Percentiles rank a stretch among this genome's conserved stretches.
Evolutionary conservation across 2,113 vertebrate species (phyloP).

Genomic region (Sprattus sprattus): DNA sequence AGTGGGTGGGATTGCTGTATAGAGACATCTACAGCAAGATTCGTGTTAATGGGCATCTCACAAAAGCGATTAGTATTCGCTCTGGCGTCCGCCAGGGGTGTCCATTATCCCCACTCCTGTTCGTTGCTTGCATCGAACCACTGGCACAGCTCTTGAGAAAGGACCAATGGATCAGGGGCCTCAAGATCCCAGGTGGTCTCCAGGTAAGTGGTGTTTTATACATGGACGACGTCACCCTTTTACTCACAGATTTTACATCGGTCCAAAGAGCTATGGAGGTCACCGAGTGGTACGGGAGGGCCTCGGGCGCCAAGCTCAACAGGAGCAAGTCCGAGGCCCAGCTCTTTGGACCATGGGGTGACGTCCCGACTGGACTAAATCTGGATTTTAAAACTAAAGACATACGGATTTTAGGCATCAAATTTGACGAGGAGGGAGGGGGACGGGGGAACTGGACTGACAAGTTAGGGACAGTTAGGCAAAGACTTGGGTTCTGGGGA

Average conservation of each 20-base stretch:
- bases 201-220: neutral
- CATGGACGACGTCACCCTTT: slow-evolving; percentile 9
- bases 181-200: slow-evolving; percentile 8
- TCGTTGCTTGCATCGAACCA: slow-evolving; percentile 9
- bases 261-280: slow-evolving; percentile 13
- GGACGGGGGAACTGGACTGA: neutral
- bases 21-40: rapidly evolving
- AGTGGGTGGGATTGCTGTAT: slow-evolving; percentile 38
- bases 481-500: slow-evolving; percentile 39
- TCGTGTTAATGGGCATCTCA: neutral
- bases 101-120: slow-evolving; percentile 35
- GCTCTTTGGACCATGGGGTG: slow-evolving; percentile 26
- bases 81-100: slow-evolving; percentile 32
- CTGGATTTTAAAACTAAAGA: neutral
- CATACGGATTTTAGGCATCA: neutral
- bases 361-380: neutral
- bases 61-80: neutral
- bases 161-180: slow-evolving; percentile 35
- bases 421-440: neutral
- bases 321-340: slow-evolving; percentile 30
- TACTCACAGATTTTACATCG: neutral
- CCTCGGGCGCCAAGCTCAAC: slow-evolving; percentile 24
- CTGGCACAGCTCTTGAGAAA: slow-evolving; percentile 42
- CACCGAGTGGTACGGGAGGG: slow-evolving; percentile 19
- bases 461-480: neutral